Percentiles rank a stretch among this genome's conserved stretches.
Conservation (phyloP, 2,888 invertebrate species). For the Cactoblastis cactorum region DNA sequence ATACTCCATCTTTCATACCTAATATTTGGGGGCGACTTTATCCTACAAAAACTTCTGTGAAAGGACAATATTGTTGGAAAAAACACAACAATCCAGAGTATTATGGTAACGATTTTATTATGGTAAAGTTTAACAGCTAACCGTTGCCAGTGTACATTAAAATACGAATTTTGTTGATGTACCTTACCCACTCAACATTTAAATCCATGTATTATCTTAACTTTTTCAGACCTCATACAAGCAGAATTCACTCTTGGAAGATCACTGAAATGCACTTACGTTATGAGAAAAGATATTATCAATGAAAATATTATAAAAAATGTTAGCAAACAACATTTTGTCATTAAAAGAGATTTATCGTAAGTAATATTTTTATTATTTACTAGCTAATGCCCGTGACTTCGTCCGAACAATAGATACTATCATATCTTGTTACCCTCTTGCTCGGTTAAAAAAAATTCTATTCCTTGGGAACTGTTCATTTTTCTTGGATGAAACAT, state of each 20-base stretch:
- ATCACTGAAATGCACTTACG: slow-evolving; percentile 65
- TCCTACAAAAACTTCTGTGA: slow-evolving; percentile 51
- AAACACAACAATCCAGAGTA: slow-evolving; percentile 49
- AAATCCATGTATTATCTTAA: background rate
- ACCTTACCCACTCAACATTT: too few relatives aligned
- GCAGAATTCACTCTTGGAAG: slow-evolving; percentile 78
- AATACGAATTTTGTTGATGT: background rate
- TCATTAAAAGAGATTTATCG: slow-evolving; percentile 70
- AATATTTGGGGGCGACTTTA: slow-evolving; percentile 77
- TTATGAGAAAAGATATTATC: slow-evolving; percentile 64
- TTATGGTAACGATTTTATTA: slow-evolving; percentile 44
- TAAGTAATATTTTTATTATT: slow-evolving; percentile 39
- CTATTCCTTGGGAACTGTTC: too few relatives aligned
- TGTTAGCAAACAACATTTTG: slow-evolving; percentile 83
- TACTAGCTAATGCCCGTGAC: background rate
- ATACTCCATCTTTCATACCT: slow-evolving; percentile 58
- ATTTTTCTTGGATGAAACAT: too few relatives aligned
- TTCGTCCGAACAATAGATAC: too few relatives aligned
- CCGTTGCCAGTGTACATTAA: background rate
- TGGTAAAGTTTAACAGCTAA: background rate
- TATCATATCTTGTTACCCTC: too few relatives aligned
- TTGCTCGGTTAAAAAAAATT: slow-evolving; percentile 1
- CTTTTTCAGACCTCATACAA: slow-evolving; percentile 71
- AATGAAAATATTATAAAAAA: slow-evolving; percentile 63
- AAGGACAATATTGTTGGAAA: slow-evolving; percentile 56